These are phyloP conservation scores for Daphoenositta chrysoptera DNA, from an alignment of 2,113 vertebrate species.

Conservation along the genomic window DNA sequence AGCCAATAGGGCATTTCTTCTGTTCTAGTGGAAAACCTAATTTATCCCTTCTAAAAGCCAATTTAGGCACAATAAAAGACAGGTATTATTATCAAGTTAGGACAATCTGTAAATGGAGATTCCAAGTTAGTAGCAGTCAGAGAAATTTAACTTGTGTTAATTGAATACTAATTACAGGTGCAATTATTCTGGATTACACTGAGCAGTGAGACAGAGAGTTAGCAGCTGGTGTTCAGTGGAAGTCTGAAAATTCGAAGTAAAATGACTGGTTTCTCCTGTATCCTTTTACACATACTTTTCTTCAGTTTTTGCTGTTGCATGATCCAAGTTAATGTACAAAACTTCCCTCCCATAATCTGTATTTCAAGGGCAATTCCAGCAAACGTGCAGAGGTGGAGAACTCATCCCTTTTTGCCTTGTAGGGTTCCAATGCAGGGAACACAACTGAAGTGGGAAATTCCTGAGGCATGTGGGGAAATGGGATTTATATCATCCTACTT, in stretches of 20 bases:
- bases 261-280: background rate
- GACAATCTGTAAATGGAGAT: conserved; percentile 38
- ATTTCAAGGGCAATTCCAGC: background rate
- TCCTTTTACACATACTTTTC: conserved; percentile 5
- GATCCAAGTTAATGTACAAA: background rate
- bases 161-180: conserved; percentile 58
- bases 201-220: conserved; percentile 18
- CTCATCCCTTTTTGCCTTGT: background rate
- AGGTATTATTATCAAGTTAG: conserved; percentile 30
- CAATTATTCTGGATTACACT: conserved; percentile 57
- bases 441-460: background rate
- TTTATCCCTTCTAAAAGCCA: conserved; percentile 32
- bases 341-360: background rate
- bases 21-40: background rate
- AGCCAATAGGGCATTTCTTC: background rate
- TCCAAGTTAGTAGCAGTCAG: conserved; percentile 20
- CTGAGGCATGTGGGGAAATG: background rate
- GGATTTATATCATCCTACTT: background rate
- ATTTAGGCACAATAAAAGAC: conserved; percentile 35
- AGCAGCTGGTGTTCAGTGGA: background rate
- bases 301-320: conserved; percentile 6
- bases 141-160: conserved; percentile 55
- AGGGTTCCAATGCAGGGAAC: background rate
- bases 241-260: conserved; percentile 4
- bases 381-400: background rate